phyloP scores from a whole-genome alignment of 2,797 vertebrate genomes.

The Emys orbicularis region DNA sequence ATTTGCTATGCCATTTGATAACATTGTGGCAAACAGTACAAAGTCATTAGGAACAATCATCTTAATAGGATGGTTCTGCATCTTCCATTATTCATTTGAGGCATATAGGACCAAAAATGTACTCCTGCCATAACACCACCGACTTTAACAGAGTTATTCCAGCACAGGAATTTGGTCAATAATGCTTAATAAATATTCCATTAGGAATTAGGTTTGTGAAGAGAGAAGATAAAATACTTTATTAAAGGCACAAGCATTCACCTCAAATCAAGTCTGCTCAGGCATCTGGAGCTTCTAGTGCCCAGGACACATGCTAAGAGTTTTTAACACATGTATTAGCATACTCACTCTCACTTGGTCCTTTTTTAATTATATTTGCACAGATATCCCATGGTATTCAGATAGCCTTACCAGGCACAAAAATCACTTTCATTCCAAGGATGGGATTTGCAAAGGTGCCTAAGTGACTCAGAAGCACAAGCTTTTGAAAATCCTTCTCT shows the following conservation, averaged over 20 bases:
- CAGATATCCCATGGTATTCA: not conserved
- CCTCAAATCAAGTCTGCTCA: not conserved
- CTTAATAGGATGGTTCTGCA: not conserved
- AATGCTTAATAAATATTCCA: not conserved
- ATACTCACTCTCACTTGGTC: fast-evolving
- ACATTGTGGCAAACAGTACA: not conserved
- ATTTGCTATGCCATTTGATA: not conserved
- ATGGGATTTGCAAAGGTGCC: not conserved
- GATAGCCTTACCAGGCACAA: not conserved
- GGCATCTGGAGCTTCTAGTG: not conserved
- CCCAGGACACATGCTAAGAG: not conserved
- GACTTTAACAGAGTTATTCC: fast-evolving
- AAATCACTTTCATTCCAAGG: not conserved
- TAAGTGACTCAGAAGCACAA: not conserved
- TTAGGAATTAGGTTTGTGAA: not conserved
- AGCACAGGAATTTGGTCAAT: not conserved
- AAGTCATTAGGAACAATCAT: not conserved
- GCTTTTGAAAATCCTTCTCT: not conserved
- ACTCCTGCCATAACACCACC: not conserved
- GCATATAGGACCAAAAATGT: not conserved
- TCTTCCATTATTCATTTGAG: not conserved
- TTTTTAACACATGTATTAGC: not conserved
- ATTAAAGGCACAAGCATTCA: not conserved
- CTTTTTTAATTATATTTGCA: not conserved
- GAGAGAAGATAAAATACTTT: not conserved